Evolutionary conservation across 2,797 vertebrate species (phyloP).

Genomic region (Paratrypauchen microcephalus): DNA sequence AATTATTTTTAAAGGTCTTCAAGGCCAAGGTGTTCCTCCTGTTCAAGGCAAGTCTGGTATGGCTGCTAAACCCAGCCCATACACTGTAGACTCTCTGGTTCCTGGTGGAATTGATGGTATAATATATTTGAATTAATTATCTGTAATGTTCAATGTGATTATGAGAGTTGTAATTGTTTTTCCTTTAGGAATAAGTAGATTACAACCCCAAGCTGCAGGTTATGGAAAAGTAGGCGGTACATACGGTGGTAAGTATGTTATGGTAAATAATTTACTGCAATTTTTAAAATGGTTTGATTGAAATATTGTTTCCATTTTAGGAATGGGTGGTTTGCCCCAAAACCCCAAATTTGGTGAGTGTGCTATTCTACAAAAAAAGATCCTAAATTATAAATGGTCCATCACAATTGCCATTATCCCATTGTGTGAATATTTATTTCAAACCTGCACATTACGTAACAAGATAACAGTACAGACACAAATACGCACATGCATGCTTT

Average conservation of each 20-base stretch:
- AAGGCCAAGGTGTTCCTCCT: slow-evolving; percentile 39
- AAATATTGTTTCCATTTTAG: slow-evolving; percentile 32
- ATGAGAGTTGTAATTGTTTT: neutral
- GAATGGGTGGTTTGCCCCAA: slow-evolving; percentile 53
- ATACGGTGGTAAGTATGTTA: slow-evolving; percentile 51
- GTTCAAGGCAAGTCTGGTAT: slow-evolving; percentile 59
- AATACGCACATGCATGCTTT: no score
- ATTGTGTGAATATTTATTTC: no score
- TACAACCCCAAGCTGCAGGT: slow-evolving; percentile 58
- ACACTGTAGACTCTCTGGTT: slow-evolving; percentile 58
- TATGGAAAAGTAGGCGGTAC: slow-evolving; percentile 45
- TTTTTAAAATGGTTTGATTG: neutral
- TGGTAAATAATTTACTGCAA: neutral
- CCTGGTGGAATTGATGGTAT: slow-evolving; percentile 68
- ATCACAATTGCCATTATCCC: neutral
- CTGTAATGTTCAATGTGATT: neutral
- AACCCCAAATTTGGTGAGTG: slow-evolving; percentile 68
- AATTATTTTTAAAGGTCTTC: slow-evolving; percentile 39
- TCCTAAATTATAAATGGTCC: neutral
- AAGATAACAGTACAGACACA: no score
- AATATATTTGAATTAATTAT: neutral
- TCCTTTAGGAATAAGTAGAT: slow-evolving; percentile 55
- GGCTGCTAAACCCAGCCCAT: slow-evolving; percentile 52
- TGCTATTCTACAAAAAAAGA: neutral
- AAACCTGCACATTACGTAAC: no score